Evolutionary conservation across 2,113 vertebrate genomes (phyloP).

Genomic region (Istiophorus platypterus): DNA sequence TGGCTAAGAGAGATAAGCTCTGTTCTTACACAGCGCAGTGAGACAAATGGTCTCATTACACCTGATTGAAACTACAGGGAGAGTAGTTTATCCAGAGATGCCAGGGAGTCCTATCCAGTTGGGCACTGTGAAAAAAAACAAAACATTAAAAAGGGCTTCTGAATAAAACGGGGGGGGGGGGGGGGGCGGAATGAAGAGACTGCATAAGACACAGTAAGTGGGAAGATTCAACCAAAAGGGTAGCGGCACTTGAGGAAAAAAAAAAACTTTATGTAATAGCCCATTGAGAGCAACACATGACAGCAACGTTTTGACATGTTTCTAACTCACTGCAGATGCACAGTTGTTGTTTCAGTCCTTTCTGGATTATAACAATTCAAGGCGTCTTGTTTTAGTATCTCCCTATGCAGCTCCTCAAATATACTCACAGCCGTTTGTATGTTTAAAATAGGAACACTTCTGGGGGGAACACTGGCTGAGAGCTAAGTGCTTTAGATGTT

Average conservation of each 20-base stretch:
- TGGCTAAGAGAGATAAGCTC: conserved; percentile 72
- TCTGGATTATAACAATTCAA: background rate
- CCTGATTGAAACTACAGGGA: conserved; percentile 57
- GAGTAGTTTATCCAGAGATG: conserved; percentile 57
- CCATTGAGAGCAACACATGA: background rate
- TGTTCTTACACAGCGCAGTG: conserved; percentile 57
- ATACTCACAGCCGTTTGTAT: conserved; percentile 1
- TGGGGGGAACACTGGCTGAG: background rate
- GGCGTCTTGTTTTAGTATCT: background rate
- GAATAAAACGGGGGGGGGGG: conserved; percentile 3
- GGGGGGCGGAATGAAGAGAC: conserved; percentile 24
- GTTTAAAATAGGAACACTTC: background rate
- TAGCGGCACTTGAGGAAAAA: background rate
- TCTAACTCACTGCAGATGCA: conserved; percentile 6
- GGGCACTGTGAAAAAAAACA: conserved; percentile 23
- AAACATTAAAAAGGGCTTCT: conserved; percentile 7
- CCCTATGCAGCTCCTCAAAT: conserved; percentile 15
- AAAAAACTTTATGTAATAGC: background rate
- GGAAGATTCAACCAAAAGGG: background rate
- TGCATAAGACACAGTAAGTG: background rate
- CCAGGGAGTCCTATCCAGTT: conserved; percentile 22
- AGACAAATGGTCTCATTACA: conserved; percentile 81
- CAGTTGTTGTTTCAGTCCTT: background rate
- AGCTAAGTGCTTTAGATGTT: conserved; percentile 14
- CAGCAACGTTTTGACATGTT: background rate